Evolutionary conservation across 2,888 invertebrate species (phyloP), one percentile per base, ranked within the genome.

Genomic region (Drosophila ustulata): DNA sequence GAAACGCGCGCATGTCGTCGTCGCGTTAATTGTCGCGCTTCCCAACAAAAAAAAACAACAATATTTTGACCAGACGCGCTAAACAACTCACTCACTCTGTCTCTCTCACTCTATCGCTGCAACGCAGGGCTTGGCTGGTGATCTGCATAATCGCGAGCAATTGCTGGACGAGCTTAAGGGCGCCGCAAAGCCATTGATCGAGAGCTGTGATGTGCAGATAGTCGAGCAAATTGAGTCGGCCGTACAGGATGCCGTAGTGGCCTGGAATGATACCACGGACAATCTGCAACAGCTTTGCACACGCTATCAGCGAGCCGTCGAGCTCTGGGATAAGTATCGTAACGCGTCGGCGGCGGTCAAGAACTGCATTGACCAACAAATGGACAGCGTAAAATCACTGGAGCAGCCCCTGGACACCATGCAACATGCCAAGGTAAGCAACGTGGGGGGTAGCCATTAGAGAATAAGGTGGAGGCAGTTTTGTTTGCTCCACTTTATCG

Each of bases 241-340:
- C 51, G 95, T 97, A 47, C 95, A 95, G 91, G 95, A 96, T 88
- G 96, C 96, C 13, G 95, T 96, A 11, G 94, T 95, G 4, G 96
- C 96, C 41, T 97, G 97, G 94, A 94, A 96, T 84, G 95, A 96
- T 87, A 97, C 97, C n/a, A 95, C 95, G 91, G 93, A 94, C 78
- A 96, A 96, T 91, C 94, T 97, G 76, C 94, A 95, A 78, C 95
- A 95, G 81, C 94, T 97, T 79, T 96, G 96, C 91, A 95, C 92
- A 82, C 94, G 95, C 84, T 97, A 97, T 93, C 95, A 96, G 91
- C 95, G 95, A 90, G 97, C 97, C 3, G 96, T 96, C 62, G 95
- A 95, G 52, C 94, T 97, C 66, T 97, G 97, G 97, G 94, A 95
- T 89, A 94, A 95, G 69, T 97, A 97, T 93, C 94, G 95, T 41